Conservation (phyloP, 2,797 vertebrate species). For the Lophius americanus region DNA sequence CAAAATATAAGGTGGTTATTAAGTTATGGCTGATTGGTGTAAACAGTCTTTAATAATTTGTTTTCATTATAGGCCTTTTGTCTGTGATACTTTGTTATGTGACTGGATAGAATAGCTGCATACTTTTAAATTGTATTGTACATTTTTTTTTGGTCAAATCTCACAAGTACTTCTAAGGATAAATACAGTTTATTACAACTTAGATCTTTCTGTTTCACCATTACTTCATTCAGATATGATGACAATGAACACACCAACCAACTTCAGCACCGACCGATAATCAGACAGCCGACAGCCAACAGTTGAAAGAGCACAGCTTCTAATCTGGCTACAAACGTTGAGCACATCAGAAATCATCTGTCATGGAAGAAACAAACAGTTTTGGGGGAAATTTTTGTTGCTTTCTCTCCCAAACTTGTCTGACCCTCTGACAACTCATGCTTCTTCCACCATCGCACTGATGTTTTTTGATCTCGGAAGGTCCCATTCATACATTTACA, state of each 20-base stretch:
- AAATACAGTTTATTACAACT: slow-evolving; percentile 17
- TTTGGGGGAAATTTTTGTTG: background rate
- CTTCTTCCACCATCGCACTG: no score
- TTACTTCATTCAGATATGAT: background rate
- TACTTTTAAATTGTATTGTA: slow-evolving; percentile 1
- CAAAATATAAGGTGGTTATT: no score
- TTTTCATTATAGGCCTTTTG: no score
- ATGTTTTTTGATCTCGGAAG: background rate
- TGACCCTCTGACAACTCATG: background rate
- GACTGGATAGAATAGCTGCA: no score
- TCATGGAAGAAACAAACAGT: background rate
- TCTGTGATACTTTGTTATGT: no score
- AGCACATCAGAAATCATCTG: no score
- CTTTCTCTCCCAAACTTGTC: background rate
- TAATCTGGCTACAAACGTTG: no score
- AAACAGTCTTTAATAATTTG: no score
- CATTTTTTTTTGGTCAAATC: background rate
- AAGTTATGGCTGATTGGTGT: no score
- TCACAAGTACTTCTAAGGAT: slow-evolving; percentile 5
- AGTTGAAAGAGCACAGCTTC: no score
- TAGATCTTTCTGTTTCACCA: background rate
- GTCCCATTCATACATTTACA: slow-evolving; percentile 6
- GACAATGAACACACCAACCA: background rate
- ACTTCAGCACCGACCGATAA: no score
- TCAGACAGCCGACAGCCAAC: no score